Conservation (phyloP, 2,113 vertebrate genomes). For the Pseudorhombus dupliciocellatus region DNA sequence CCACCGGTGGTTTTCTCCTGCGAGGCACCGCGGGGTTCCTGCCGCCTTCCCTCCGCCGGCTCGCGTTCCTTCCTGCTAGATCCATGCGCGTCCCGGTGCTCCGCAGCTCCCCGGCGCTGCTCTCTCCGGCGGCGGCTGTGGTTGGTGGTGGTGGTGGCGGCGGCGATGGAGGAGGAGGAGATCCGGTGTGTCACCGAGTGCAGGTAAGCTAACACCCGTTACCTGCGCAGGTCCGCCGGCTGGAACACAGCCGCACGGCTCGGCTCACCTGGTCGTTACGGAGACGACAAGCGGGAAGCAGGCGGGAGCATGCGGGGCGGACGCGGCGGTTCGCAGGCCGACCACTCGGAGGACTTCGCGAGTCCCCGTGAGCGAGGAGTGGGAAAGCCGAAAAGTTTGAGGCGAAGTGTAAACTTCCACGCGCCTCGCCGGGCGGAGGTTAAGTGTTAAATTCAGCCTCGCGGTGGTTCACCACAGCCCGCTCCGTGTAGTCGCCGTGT, state of each 20-base stretch:
- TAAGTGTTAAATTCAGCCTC: background rate
- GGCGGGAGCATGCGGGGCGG: slow-evolving; percentile 48
- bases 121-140: slow-evolving; percentile 14
- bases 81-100: slow-evolving; percentile 65
- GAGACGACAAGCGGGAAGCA: slow-evolving; percentile 28
- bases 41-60: slow-evolving; percentile 40
- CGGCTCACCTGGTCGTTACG: slow-evolving; percentile 51
- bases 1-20: slow-evolving; percentile 42
- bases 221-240: slow-evolving; percentile 44
- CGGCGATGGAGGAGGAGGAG: background rate
- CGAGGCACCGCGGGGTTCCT: slow-evolving; percentile 41
- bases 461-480: slow-evolving; percentile 24
- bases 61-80: slow-evolving; percentile 37
- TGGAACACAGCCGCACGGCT: slow-evolving; percentile 5
- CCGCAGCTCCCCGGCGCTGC: slow-evolving; percentile 15
- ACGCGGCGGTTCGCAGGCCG: slow-evolving; percentile 27
- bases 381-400: slow-evolving; percentile 65
- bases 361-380: background rate
- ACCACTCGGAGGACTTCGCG: background rate
- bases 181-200: slow-evolving; percentile 38
- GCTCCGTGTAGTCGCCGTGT: slow-evolving; percentile 6
- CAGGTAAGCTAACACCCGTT: slow-evolving; percentile 42
- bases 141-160: slow-evolving; percentile 8
- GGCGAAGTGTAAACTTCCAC: slow-evolving; percentile 46
- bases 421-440: background rate